These are phyloP conservation scores for Dasyprocta punctata DNA, from an alignment of 2,113 vertebrate genomes.

Conservation along the genomic window DNA sequence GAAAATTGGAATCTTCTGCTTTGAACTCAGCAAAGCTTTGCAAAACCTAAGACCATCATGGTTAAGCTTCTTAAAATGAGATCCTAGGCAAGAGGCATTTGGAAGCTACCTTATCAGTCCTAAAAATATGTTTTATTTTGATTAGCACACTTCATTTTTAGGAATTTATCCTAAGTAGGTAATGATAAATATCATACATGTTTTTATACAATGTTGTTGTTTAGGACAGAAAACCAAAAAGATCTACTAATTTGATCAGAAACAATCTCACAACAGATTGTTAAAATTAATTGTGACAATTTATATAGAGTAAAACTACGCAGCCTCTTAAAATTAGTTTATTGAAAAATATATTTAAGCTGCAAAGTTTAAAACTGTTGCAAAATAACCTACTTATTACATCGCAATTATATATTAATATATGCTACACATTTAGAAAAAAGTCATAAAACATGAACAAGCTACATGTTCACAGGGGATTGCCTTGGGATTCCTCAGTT, in stretches of 20 bases:
- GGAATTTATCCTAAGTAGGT: background rate
- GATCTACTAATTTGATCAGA: background rate
- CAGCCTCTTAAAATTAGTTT: background rate
- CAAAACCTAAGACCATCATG: background rate
- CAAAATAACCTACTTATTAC: background rate
- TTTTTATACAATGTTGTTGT: background rate
- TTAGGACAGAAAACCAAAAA: background rate
- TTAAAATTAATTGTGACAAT: background rate
- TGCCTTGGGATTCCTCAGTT: background rate
- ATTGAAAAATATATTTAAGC: conserved; percentile 12
- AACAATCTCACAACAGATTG: background rate
- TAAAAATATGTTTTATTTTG: background rate
- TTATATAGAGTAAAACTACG: background rate
- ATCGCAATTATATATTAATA: background rate
- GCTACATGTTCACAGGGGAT: background rate
- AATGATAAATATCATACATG: background rate
- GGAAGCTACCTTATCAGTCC: background rate
- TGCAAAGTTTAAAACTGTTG: background rate
- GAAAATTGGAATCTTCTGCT: background rate
- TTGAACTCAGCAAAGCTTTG: background rate
- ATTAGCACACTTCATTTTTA: conserved; percentile 28
- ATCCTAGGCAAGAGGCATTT: background rate
- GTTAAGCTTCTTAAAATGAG: background rate
- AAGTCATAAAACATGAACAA: background rate
- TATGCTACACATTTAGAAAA: background rate